Evolutionary conservation across 1,140 invertebrate genomes (phyloP).

Genomic region (Aphelenchoides avenae): DNA sequence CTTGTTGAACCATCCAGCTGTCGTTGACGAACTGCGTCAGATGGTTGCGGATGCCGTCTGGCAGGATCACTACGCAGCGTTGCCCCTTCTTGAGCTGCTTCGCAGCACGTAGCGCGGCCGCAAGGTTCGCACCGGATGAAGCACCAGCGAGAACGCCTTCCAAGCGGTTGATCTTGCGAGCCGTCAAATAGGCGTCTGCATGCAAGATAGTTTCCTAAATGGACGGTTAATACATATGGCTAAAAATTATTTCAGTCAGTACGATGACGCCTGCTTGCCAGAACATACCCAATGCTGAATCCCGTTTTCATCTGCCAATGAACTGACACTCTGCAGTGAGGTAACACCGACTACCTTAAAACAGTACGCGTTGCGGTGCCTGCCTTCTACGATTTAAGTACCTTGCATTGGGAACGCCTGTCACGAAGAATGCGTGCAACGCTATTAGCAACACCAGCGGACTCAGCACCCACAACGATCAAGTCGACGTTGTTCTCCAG

Average conservation of each 20-base stretch:
- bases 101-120: slow-evolving; percentile 72
- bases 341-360: slow-evolving; percentile 75
- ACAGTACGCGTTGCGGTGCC: no score
- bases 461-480: slow-evolving; percentile 77
- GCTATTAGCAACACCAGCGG: slow-evolving; percentile 80
- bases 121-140: slow-evolving; percentile 76
- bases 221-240: no score
- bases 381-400: slow-evolving; percentile 34
- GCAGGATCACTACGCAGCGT: slow-evolving; percentile 80
- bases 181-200: slow-evolving; percentile 72
- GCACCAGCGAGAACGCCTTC: slow-evolving; percentile 84
- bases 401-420: slow-evolving; percentile 64
- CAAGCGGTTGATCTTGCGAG: slow-evolving; percentile 77
- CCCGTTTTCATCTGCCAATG: no score
- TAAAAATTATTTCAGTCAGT: no score
- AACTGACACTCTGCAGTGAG: slow-evolving; percentile 67
- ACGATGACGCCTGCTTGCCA: no score
- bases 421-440: slow-evolving; percentile 78
- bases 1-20: slow-evolving; percentile 96
- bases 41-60: slow-evolving; percentile 92
- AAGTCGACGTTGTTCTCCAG: slow-evolving; percentile 74
- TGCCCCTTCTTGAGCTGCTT: slow-evolving; percentile 75
- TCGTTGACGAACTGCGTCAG: slow-evolving; percentile 88
- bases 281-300: no score
- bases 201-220: no score